Evolutionary conservation across 37 sponge, comb jelly and placozoan species (phyloP), one percentile per base, ranked within the genome.

Genomic region (Crambe crambe): DNA sequence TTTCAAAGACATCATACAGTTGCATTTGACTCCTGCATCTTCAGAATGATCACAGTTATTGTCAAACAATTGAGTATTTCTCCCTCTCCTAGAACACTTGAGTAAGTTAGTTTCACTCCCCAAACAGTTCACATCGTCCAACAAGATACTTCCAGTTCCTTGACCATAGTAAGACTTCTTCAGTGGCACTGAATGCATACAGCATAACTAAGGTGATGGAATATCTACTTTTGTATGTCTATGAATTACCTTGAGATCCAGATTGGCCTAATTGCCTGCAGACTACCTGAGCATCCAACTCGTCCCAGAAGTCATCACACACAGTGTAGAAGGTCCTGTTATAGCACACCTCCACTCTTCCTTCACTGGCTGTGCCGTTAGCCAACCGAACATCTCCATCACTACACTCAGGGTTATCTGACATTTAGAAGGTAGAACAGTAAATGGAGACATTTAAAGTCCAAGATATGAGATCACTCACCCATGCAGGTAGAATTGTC

Each of bases 291-390:
- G 84, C 84, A 83, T 75, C 84, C 17, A 32, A 41, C 23, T 41
- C 32, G 31, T 83, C 69, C 84, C 84, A 83, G 10, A 10, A 12
- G 31, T 83, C 76, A 75, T 83, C 75, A 75, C 84, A 83, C 5
- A 83, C 77, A 31, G 84, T 74, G 12, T 67, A 66, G 15, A 43
- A 84, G 1, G 29, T 42, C 23, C 34, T 23, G 38, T 76, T 76
- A 25, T 38, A 12, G 42, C 70, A 84, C 22, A 84, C 77, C 42
- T 75, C 77, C 43, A 84, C 84, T 36, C 76, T 34, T 56, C 84
- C 84, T 27, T 51, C 67, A 31, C 9, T 69, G 18, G 36, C 34
- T 26, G 70, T 76, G 25, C 84, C 84, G 57, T 73, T 73, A 56
- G 67, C 25, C 69, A 84, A 51, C 4, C 43, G 65, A 36, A 81